A percentile compares a stretch with the other conserved stretches of the same genome.
Conservation (phyloP, 1,140 invertebrate genomes). For the Bursaphelenchus mucronatus region DNA sequence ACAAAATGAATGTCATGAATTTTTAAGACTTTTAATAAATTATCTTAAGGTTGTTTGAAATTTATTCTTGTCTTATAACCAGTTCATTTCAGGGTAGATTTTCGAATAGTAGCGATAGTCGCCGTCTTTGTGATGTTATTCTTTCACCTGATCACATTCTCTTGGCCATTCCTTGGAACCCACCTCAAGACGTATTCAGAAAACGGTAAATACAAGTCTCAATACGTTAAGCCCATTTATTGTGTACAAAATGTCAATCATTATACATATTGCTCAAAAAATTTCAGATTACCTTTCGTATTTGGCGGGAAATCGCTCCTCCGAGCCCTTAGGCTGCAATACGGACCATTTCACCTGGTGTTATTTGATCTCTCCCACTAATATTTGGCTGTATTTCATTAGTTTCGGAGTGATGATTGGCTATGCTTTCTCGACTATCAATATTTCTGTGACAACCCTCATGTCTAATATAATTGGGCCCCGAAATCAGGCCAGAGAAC, state of each 20-base stretch:
- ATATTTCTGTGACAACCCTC: constrained; percentile 30
- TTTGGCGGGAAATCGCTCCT: no score
- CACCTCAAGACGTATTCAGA: constrained; percentile 10
- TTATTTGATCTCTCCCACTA: constrained; percentile 1
- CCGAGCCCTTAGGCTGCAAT: constrained; percentile 11
- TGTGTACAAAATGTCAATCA: no score
- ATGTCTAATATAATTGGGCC: constrained; percentile 35
- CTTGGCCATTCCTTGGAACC: constrained; percentile 17
- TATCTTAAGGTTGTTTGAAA: background rate
- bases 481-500: constrained; percentile 27
- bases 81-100: constrained; percentile 7
- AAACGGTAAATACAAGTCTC: background rate
- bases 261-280: no score
- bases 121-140: constrained; percentile 5
- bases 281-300: no score
- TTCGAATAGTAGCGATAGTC: constrained; percentile 3
- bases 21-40: no score
- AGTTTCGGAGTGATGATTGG: constrained; percentile 26
- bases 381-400: constrained; percentile 24
- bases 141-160: constrained; percentile 20
- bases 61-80: no score
- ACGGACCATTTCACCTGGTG: constrained; percentile 26
- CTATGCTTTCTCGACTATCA: constrained; percentile 23
- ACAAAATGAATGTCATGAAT: no score
- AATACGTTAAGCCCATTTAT: background rate